Evolutionary conservation across 2,888 invertebrate species (phyloP), one percentile per base, ranked within the genome.

Genomic region (Cheilosia pagana): DNA sequence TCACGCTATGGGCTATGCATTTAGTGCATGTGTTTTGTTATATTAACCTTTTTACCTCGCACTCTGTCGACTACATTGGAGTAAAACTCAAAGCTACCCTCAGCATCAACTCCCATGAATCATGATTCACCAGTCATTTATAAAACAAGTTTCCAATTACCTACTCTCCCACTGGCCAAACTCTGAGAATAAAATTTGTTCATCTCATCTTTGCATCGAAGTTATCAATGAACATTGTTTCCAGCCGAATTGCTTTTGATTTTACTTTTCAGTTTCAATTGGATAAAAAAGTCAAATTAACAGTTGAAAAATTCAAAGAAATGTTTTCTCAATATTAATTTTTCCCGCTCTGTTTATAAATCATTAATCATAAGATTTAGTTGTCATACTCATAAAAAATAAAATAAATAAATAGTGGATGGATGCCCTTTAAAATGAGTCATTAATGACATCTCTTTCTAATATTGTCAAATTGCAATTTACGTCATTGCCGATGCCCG

Each of bases 91-190:
- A 6, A 50, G 70, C 70, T 48, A 21, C 28, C 21, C 52, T 43
- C 59, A 57, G 21, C 7, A 16, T 25, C 25, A 25, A 12, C 35
- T 12, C 6, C 48, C 35, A 57, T 70, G 59, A 70, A 50, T 70
- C 59, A 70, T 35, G 35, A 35, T 35, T 35, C 35, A 35, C 35
- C 3, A 35, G 35, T 35, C 35, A 35, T 35, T 12, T 35, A 35
- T 21, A 70, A 70, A 70, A 70, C 70, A 59, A 70, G 70, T 70
- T 70, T 48, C 25, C 70, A 25, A 52, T 50, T 50, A 52, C 14
- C n/a, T 43, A 16, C 28, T 71, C 60, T 60, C 60, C 50, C 41
- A 41, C 14, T 52, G 5, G 57, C 10, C 5, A 35, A 14, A 21
- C 23, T 45, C 57, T 57, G 57, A 39, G 57, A 70, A 59, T 12